These are phyloP conservation scores for Urosaurus nigricauda DNA, from an alignment of 2,797 vertebrate species.

Conservation along the genomic window DNA sequence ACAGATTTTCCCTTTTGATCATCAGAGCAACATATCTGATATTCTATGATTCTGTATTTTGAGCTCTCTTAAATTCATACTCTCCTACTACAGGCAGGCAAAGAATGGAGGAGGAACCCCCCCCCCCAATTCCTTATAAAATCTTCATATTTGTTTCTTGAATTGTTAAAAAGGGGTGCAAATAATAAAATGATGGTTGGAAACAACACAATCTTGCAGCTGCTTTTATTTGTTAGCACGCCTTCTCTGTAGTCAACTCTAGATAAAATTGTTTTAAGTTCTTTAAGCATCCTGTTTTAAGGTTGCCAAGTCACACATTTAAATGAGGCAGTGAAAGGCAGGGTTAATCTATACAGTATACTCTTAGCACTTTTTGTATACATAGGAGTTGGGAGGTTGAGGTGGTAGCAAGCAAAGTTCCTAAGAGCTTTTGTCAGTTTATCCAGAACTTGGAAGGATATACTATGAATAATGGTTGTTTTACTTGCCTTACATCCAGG, in stretches of 20 bases:
- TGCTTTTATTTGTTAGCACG: background rate
- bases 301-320: constrained; percentile 7
- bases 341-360: background rate
- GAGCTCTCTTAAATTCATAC: background rate
- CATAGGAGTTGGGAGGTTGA: background rate
- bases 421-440: background rate
- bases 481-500: background rate
- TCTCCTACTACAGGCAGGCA: background rate
- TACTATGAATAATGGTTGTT: too few species aligned
- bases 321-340: background rate
- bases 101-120: background rate
- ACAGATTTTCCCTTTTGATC: background rate
- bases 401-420: background rate
- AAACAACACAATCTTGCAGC: background rate
- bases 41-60: background rate
- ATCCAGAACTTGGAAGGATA: background rate
- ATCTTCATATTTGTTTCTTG: background rate
- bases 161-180: too few species aligned
- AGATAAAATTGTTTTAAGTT: background rate
- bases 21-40: background rate
- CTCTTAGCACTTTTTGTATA: background rate
- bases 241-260: background rate
- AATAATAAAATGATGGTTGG: constrained; percentile 9
- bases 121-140: too few species aligned
- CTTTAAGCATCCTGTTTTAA: constrained; percentile 4